Evolutionary conservation across 2,797 vertebrate genomes (phyloP).

Genomic region (Eremophila alpestris): DNA sequence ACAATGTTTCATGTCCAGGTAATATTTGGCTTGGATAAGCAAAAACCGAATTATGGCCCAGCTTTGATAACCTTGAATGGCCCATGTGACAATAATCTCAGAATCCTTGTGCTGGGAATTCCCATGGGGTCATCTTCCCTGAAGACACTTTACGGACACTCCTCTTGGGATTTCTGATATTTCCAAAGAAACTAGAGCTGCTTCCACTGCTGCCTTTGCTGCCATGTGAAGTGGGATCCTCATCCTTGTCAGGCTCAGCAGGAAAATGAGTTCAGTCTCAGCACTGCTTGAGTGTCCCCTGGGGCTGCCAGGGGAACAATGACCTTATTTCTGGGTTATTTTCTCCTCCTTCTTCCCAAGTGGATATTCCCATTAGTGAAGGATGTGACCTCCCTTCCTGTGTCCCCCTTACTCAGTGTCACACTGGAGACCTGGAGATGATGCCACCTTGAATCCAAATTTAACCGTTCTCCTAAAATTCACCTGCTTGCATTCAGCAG

Average conservation of each 20-base stretch:
- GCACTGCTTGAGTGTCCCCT: neutral
- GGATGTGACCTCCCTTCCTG: neutral
- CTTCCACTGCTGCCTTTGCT: neutral
- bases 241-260: neutral
- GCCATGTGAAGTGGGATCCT: neutral
- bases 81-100: fast-evolving
- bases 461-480: neutral
- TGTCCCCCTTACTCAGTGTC: neutral
- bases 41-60: neutral
- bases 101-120: neutral
- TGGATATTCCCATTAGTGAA: neutral
- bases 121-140: neutral
- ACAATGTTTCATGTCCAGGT: neutral
- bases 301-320: neutral
- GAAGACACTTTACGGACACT: neutral
- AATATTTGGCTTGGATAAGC: fast-evolving
- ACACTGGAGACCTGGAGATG: neutral
- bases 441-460: neutral
- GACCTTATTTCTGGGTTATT: constrained; percentile 51
- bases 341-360: constrained; percentile 25
- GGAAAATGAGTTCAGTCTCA: constrained; percentile 2
- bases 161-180: neutral
- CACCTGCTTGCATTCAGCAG: neutral
- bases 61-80: neutral
- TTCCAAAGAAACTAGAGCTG: neutral